Evolutionary conservation across 2,888 invertebrate species (phyloP).

Genomic region (Lamellibrachia columna): DNA sequence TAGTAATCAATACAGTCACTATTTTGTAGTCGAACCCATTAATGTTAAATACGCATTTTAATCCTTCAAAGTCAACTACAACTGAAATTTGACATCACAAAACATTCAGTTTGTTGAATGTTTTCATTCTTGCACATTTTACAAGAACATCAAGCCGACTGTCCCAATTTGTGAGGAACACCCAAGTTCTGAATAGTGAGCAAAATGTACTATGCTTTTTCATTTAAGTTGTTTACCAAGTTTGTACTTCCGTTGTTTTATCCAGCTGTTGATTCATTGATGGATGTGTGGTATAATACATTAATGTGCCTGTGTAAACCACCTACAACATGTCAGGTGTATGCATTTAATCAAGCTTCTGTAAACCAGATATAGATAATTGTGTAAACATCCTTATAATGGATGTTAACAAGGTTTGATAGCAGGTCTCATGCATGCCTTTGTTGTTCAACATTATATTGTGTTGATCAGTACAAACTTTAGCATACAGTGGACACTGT

Average conservation of each 20-base stretch:
- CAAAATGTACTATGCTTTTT: neutral
- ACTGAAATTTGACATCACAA: too few relatives aligned
- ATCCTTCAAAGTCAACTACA: too few relatives aligned
- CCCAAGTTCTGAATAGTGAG: neutral
- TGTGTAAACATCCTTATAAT: neutral
- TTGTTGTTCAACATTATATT: neutral
- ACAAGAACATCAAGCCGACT: neutral
- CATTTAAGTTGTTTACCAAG: neutral
- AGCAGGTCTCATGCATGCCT: neutral
- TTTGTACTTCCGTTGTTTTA: neutral
- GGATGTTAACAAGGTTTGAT: neutral
- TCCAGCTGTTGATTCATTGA: neutral
- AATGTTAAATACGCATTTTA: too few relatives aligned
- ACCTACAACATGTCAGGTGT: neutral
- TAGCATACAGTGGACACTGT: neutral
- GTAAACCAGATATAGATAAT: neutral
- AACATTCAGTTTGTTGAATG: too few relatives aligned
- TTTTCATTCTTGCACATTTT: neutral
- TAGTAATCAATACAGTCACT: too few relatives aligned
- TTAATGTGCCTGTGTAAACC: neutral
- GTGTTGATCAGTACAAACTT: neutral
- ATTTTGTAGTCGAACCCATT: too few relatives aligned
- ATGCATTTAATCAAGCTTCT: neutral
- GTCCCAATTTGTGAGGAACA: neutral
- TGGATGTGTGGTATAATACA: neutral